phyloP scores from a whole-genome alignment of 2,113 vertebrate species.

The Callipepla squamata region DNA sequence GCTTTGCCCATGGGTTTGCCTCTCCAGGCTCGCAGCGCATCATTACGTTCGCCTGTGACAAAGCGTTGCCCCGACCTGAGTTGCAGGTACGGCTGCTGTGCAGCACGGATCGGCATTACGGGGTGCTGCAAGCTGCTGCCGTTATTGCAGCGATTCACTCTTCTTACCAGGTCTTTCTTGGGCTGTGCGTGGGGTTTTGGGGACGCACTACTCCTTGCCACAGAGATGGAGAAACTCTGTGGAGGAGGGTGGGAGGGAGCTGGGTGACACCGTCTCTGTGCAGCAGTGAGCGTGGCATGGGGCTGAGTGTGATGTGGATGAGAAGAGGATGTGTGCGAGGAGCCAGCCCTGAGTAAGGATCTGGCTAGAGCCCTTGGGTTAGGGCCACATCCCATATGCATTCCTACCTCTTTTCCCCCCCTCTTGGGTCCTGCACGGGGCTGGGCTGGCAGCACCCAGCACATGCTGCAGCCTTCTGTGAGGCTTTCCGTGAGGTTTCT shows the following conservation, averaged over 20 bases:
- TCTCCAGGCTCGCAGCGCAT: background rate
- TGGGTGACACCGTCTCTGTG: fast-evolving
- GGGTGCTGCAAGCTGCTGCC: background rate
- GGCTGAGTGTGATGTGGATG: fast-evolving
- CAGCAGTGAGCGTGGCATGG: fast-evolving
- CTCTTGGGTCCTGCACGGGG: fast-evolving
- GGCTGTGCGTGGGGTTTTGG: background rate
- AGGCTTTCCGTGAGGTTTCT: background rate
- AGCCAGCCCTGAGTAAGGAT: background rate
- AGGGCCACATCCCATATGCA: background rate
- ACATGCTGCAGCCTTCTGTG: fast-evolving
- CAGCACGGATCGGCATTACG: background rate
- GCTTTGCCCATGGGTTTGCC: background rate
- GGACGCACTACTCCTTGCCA: background rate
- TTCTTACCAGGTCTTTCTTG: background rate
- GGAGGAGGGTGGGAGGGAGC: background rate
- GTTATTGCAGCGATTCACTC: slow-evolving; percentile 8
- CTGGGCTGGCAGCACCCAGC: background rate
- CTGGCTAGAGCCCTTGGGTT: background rate
- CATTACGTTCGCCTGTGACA: background rate
- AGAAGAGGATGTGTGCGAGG: background rate
- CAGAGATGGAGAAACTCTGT: slow-evolving; percentile 9
- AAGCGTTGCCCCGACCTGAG: background rate
- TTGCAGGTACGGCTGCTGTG: background rate
- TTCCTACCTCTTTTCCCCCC: background rate